Percentiles rank a stretch among this genome's conserved stretches.
phyloP scores from a whole-genome alignment of 2,113 vertebrate genomes.

The Heterocephalus glaber region DNA sequence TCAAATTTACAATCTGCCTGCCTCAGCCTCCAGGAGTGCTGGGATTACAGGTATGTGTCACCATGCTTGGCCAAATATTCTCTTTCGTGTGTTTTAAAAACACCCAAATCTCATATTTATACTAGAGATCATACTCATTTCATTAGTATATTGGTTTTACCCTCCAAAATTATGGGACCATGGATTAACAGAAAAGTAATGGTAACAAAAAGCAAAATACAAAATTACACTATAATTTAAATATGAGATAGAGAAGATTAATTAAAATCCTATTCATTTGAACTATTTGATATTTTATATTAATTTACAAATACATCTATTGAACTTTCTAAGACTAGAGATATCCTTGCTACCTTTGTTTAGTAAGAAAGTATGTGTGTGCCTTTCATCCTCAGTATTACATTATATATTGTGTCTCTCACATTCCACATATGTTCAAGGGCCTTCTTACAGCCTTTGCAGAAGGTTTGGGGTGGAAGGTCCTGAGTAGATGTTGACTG shows the following conservation, averaged over 20 bases:
- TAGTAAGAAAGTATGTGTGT: background rate
- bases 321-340: background rate
- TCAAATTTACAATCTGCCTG: background rate
- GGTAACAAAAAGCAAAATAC: background rate
- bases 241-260: background rate
- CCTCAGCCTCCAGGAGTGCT: background rate
- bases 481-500: background rate
- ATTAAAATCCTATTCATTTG: background rate
- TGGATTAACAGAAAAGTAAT: background rate
- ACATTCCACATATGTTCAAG: background rate
- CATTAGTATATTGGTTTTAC: background rate
- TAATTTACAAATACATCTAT: background rate
- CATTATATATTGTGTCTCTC: background rate
- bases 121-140: background rate
- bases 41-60: background rate
- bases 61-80: background rate
- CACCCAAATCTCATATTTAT: constrained; percentile 13
- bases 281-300: background rate
- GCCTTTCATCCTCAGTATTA: background rate
- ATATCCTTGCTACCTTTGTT: background rate
- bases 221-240: constrained; percentile 13
- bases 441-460: background rate
- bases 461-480: background rate
- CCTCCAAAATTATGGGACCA: background rate
- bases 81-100: background rate